phyloP scores from a whole-genome alignment of 2,113 vertebrate genomes.

The Motacilla tschutschensis region DNA sequence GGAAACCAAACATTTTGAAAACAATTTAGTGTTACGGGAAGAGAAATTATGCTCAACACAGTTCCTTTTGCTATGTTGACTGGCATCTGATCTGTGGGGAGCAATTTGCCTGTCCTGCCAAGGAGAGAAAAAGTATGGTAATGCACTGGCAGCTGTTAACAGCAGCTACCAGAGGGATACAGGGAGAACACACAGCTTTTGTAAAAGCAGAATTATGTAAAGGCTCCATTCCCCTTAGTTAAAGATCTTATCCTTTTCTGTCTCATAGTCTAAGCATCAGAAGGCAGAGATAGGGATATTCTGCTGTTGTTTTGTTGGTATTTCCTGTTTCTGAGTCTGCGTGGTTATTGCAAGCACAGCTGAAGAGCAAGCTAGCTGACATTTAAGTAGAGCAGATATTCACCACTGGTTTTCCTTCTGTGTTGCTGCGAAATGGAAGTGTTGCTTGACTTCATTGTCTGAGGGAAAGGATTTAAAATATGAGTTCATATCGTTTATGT shows the following conservation, averaged over 20 bases:
- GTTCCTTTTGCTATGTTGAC: conserved; percentile 40
- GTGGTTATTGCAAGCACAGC: not conserved
- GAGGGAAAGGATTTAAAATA: conserved; percentile 34
- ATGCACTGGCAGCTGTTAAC: conserved; percentile 50
- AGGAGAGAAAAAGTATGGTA: conserved; percentile 47
- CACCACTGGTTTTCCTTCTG: conserved; percentile 11
- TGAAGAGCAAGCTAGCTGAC: not conserved
- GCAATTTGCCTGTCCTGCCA: conserved; percentile 55
- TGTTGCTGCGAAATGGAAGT: not conserved
- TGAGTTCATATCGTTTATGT: not conserved
- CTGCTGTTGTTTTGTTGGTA: not conserved
- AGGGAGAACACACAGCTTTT: conserved; percentile 26
- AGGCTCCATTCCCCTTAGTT: not conserved
- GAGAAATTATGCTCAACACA: not conserved
- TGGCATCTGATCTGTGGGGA: conserved; percentile 54
- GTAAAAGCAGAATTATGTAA: conserved; percentile 1
- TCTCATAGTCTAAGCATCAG: not conserved
- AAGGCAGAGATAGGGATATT: not conserved
- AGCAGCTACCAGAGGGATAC: conserved; percentile 11
- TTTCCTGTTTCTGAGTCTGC: not conserved
- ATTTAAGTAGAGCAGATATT: not conserved
- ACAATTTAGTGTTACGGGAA: not conserved
- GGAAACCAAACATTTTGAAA: not conserved
- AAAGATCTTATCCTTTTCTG: not conserved
- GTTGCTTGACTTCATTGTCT: not conserved